Evolutionary conservation across 2,113 vertebrate genomes (phyloP).

Genomic region (Ramphastos sulfuratus): DNA sequence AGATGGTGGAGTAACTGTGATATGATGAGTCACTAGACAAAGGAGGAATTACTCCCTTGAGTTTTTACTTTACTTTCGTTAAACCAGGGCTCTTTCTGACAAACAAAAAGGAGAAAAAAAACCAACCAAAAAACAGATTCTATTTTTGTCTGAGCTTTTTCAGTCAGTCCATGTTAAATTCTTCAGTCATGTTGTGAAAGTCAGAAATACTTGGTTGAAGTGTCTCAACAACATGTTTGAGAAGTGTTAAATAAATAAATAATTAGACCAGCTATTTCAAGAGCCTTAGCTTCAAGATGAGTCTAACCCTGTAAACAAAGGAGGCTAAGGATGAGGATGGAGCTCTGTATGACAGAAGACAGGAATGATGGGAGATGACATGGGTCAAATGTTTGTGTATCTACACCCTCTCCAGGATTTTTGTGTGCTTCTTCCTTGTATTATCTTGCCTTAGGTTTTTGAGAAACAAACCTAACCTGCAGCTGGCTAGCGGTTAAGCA

Average conservation of each 20-base stretch:
- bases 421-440: background rate
- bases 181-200: background rate
- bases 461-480: background rate
- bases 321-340: background rate
- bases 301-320: background rate
- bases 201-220: background rate
- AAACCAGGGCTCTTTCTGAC: background rate
- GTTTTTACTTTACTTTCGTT: background rate
- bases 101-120: background rate
- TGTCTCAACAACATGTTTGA: background rate
- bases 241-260: background rate
- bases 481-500: background rate
- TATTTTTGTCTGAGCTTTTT: background rate
- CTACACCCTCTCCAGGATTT: background rate
- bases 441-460: background rate
- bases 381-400: background rate
- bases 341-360: background rate
- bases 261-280: background rate
- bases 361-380: background rate
- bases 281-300: background rate
- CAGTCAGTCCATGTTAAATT: background rate
- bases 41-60: slow-evolving; percentile 45
- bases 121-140: background rate
- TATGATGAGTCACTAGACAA: slow-evolving; percentile 37
- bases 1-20: slow-evolving; percentile 14